Evolutionary conservation across 2,113 vertebrate genomes (phyloP).

Genomic region (Lepisosteus osseus): DNA sequence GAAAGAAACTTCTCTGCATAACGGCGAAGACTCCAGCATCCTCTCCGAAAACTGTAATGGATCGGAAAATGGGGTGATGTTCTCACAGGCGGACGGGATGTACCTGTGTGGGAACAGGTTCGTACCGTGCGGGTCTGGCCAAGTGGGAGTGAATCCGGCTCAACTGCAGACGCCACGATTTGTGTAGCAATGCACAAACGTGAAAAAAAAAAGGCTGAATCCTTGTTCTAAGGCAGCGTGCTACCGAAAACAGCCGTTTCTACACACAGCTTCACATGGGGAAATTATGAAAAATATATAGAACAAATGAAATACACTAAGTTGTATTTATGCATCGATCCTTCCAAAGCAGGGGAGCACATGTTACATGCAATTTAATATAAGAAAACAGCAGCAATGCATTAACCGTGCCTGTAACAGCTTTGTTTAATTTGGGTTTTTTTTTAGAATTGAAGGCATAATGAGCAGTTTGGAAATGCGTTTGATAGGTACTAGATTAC

Average conservation of each 20-base stretch:
- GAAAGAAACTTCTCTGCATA: neutral
- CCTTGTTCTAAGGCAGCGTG: neutral
- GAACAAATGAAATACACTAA: slow-evolving; percentile 57
- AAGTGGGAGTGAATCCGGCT: slow-evolving; percentile 8
- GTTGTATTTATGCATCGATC: slow-evolving; percentile 61
- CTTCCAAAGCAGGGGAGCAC: slow-evolving; percentile 29
- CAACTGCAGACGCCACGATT: neutral
- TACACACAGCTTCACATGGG: slow-evolving; percentile 16
- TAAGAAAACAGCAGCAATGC: slow-evolving; percentile 2
- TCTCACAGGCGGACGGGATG: slow-evolving; percentile 29
- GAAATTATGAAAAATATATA: slow-evolving; percentile 19
- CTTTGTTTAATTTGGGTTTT: neutral
- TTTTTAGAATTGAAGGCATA: slow-evolving; percentile 20
- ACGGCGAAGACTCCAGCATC: slow-evolving; percentile 1
- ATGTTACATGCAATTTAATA: neutral
- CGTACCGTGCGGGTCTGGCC: slow-evolving; percentile 15
- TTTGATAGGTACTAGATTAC: neutral
- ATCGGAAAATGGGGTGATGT: slow-evolving; percentile 8
- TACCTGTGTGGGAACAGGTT: slow-evolving; percentile 19
- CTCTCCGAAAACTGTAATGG: neutral
- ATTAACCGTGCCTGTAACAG: slow-evolving; percentile 20
- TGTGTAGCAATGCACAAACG: neutral
- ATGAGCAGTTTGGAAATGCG: neutral
- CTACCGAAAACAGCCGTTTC: neutral
- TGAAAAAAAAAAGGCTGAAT: neutral